phyloP scores from a whole-genome alignment of 2,888 invertebrate genomes.

The Netelia melanura region DNA sequence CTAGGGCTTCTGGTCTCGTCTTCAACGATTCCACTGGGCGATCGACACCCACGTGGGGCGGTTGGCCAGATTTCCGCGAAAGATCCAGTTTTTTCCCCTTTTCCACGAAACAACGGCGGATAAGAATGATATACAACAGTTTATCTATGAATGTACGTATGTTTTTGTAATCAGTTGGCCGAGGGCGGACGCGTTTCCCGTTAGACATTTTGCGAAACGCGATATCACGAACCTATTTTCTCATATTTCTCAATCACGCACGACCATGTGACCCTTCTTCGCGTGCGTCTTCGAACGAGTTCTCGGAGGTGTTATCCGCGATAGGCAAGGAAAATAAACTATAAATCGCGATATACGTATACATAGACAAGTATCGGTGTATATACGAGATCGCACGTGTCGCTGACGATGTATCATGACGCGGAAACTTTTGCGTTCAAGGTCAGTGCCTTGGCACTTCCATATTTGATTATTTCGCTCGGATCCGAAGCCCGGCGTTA shows the following conservation, averaged over 20 bases:
- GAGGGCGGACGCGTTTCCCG: conserved; percentile 6
- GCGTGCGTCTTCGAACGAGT: conserved; percentile 61
- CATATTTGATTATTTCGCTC: conserved; percentile 18
- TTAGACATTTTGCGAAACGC: background rate
- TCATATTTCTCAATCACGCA: conserved; percentile 6
- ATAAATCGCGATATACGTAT: conserved; percentile 37
- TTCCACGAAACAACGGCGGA: conserved; percentile 15
- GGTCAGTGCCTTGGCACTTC: conserved; percentile 15
- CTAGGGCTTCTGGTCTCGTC: background rate
- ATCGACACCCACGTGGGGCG: conserved; percentile 20
- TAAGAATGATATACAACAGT: conserved; percentile 19
- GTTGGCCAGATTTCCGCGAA: conserved; percentile 23
- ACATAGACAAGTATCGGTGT: background rate
- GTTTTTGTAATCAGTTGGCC: background rate
- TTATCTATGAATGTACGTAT: background rate
- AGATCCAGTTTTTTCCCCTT: background rate
- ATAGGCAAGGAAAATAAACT: conserved; percentile 60
- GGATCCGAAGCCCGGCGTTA: background rate
- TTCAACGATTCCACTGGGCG: background rate
- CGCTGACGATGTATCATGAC: conserved; percentile 18
- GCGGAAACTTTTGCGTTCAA: conserved; percentile 29
- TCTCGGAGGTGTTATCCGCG: conserved; percentile 65
- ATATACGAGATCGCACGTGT: conserved; percentile 30
- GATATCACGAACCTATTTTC: conserved; percentile 14
- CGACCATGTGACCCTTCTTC: conserved; percentile 40